phyloP scores from a whole-genome alignment of 2,888 invertebrate species.

The Temnothorax unifasciatus region DNA sequence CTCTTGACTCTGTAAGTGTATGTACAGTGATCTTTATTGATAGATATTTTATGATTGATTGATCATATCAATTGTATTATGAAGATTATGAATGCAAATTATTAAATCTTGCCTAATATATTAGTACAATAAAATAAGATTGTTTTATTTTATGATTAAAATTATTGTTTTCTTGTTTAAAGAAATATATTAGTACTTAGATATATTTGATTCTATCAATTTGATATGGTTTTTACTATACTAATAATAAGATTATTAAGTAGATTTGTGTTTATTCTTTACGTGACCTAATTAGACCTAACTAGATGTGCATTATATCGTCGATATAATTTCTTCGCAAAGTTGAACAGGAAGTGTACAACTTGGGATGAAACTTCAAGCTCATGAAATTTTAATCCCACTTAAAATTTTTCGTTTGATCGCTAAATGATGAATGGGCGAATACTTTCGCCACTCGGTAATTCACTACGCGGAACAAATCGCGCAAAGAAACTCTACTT shows the following conservation, averaged over 20 bases:
- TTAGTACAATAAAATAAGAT: not conserved
- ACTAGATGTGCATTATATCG: not conserved
- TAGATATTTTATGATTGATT: not conserved
- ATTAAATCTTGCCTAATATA: not conserved
- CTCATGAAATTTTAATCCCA: slow-evolving; percentile 44
- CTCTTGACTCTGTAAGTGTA: not conserved
- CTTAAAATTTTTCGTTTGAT: slow-evolving; percentile 25
- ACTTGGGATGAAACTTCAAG: slow-evolving; percentile 1
- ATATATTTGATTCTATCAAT: not conserved
- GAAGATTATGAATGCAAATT: not conserved
- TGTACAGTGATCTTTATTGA: not conserved
- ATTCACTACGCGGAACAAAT: slow-evolving; percentile 20
- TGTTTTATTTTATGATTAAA: not conserved
- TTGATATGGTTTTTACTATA: not conserved
- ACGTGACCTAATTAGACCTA: not conserved
- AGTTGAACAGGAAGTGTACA: not conserved
- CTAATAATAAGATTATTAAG: not conserved
- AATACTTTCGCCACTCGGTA: slow-evolving; percentile 17
- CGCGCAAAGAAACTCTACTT: not conserved
- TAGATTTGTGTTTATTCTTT: slow-evolving; percentile 1
- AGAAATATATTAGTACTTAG: not conserved
- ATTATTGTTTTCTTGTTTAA: not conserved
- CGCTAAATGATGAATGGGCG: slow-evolving; percentile 30
- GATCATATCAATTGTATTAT: not conserved
- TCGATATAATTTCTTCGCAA: not conserved